Percentiles rank a stretch among this genome's conserved stretches.
phyloP scores from a whole-genome alignment of 2,113 vertebrate species.

The Eudyptes chrysolophus region DNA sequence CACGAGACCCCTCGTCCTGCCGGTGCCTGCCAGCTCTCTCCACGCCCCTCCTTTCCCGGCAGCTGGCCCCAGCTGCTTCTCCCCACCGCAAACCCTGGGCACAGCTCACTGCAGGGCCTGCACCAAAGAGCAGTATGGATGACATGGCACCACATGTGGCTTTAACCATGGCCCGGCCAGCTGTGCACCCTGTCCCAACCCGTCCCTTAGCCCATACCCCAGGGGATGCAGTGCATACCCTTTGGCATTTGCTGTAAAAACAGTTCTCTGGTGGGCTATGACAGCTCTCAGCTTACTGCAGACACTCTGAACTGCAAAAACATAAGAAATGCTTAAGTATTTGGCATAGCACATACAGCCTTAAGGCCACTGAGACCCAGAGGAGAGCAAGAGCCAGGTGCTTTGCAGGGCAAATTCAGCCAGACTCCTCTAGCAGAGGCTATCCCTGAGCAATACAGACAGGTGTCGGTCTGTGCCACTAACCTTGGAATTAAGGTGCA shows the following conservation, averaged over 20 bases:
- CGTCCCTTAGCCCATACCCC: not conserved
- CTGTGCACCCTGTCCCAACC: not conserved
- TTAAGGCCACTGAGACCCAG: not conserved
- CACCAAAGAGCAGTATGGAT: not conserved
- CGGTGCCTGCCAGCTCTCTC: fast-evolving
- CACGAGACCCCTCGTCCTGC: fast-evolving
- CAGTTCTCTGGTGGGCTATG: not conserved
- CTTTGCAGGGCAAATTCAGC: not conserved
- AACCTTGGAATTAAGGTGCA: not conserved
- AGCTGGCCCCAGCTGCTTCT: not conserved
- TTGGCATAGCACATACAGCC: not conserved
- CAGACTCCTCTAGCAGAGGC: not conserved
- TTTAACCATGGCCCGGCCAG: not conserved
- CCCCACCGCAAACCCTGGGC: not conserved
- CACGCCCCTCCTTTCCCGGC: fast-evolving
- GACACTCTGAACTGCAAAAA: not conserved
- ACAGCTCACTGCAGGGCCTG: not conserved
- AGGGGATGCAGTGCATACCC: fast-evolving
- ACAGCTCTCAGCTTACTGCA: not conserved
- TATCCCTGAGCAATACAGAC: not conserved
- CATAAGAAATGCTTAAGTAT: not conserved
- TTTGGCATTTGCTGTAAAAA: not conserved
- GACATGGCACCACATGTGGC: fast-evolving
- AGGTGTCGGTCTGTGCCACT: not conserved
- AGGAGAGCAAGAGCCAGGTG: not conserved